These are phyloP conservation scores for Tanypteryx hageni DNA, from an alignment of 2,888 invertebrate species.

Conservation along the genomic window DNA sequence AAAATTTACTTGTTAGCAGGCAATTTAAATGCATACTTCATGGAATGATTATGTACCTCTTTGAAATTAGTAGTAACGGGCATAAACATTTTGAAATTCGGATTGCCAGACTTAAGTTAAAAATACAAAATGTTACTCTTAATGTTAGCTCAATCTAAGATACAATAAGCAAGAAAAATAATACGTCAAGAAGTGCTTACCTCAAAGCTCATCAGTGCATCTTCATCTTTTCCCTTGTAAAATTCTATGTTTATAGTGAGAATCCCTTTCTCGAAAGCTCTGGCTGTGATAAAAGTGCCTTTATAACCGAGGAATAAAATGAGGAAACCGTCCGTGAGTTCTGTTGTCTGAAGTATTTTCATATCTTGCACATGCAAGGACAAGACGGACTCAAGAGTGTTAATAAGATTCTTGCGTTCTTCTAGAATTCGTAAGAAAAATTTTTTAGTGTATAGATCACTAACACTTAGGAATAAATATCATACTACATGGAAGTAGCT, in stretches of 20 bases:
- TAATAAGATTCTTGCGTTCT: slow-evolving; percentile 82
- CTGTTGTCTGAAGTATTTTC: slow-evolving; percentile 82
- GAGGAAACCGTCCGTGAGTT: slow-evolving; percentile 81
- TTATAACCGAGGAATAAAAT: slow-evolving; percentile 84
- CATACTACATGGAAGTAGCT: not conserved
- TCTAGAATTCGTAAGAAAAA: slow-evolving; percentile 72
- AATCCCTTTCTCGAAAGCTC: slow-evolving; percentile 86
- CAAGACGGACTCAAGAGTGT: slow-evolving; percentile 83
- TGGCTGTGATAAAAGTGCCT: slow-evolving; percentile 83
- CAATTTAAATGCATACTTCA: too few species aligned
- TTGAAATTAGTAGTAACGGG: too few species aligned
- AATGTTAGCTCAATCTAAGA: too few species aligned
- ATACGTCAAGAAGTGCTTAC: slow-evolving; percentile 77
- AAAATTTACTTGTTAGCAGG: too few species aligned
- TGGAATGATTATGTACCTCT: too few species aligned
- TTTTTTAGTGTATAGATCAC: not conserved
- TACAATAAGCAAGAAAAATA: too few species aligned
- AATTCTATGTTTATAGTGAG: slow-evolving; percentile 90
- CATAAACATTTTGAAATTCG: too few species aligned
- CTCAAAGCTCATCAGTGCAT: slow-evolving; percentile 85
- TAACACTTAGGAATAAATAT: not conserved
- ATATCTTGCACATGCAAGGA: slow-evolving; percentile 85
- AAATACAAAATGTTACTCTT: too few species aligned
- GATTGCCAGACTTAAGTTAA: too few species aligned
- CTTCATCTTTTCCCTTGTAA: slow-evolving; percentile 85